Percentiles rank a stretch among this genome's conserved stretches.
phyloP scores from a whole-genome alignment of 2,888 invertebrate species.

The Esperia sulphurella region DNA sequence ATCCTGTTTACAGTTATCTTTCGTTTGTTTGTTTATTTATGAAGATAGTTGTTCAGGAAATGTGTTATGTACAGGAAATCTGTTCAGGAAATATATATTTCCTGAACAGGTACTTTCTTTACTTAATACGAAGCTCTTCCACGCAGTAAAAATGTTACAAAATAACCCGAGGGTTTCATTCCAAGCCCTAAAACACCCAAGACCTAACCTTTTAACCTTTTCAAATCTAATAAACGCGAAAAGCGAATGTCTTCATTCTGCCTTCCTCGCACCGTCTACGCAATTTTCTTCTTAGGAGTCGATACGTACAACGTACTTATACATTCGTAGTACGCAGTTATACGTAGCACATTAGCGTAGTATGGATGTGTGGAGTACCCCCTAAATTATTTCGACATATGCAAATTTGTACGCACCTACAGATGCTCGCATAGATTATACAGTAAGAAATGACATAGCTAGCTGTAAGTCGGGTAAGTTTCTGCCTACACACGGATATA shows the following conservation, averaged over 20 bases:
- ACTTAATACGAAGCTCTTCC: too few relatives aligned
- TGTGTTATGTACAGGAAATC: too few relatives aligned
- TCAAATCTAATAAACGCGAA: background rate
- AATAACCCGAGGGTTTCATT: too few relatives aligned
- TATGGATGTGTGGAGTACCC: conserved; percentile 60
- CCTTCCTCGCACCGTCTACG: conserved; percentile 23
- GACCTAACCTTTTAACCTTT: background rate
- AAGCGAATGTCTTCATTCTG: background rate
- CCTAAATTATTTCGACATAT: conserved; percentile 80
- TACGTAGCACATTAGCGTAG: conserved; percentile 50
- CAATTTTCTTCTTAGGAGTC: conserved; percentile 5
- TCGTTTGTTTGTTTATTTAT: too few relatives aligned
- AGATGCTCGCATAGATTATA: conserved; percentile 53
- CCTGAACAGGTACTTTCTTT: too few relatives aligned
- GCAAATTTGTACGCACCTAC: conserved; percentile 77
- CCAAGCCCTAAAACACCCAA: background rate
- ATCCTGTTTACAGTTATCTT: too few relatives aligned
- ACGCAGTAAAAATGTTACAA: too few relatives aligned
- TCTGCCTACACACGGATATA: conserved; percentile 4
- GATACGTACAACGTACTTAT: background rate
- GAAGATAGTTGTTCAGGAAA: too few relatives aligned
- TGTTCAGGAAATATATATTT: too few relatives aligned
- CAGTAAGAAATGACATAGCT: conserved; percentile 7
- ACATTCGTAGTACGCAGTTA: background rate
- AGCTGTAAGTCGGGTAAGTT: too few relatives aligned